Percentiles rank a stretch among this genome's conserved stretches.
phyloP scores from a whole-genome alignment of 2,113 vertebrate species.

The Gadus macrocephalus region DNA sequence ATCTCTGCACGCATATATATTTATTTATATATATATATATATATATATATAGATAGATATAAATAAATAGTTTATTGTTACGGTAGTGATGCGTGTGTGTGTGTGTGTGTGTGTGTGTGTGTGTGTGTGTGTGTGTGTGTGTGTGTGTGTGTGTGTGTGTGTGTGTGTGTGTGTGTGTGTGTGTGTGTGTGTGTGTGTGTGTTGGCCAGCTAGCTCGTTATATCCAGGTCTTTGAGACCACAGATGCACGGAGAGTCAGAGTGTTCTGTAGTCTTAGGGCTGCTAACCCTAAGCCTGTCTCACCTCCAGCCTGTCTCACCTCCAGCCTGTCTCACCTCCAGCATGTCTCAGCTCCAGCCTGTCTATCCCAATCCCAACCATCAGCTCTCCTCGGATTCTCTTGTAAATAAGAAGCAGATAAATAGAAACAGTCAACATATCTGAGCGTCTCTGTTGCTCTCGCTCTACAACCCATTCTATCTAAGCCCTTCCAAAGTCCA shows the following conservation, averaged over 20 bases:
- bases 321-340: constrained; percentile 50
- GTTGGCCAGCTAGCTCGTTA: constrained; percentile 40
- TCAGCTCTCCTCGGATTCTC: too few relatives aligned
- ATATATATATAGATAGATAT: background rate
- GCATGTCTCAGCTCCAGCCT: constrained; percentile 40
- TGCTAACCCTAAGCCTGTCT: constrained; percentile 71
- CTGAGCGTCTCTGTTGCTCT: background rate
- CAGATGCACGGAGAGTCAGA: constrained; percentile 59
- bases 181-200: constrained; percentile 47
- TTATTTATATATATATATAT: too few relatives aligned
- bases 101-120: too few relatives aligned
- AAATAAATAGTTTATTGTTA: too few relatives aligned
- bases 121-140: too few relatives aligned
- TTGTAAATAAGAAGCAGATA: too few relatives aligned
- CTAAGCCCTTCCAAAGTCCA: too few relatives aligned
- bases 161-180: constrained; percentile 29
- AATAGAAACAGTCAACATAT: too few relatives aligned
- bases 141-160: too few relatives aligned
- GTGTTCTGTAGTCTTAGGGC: constrained; percentile 61
- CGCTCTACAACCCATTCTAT: background rate
- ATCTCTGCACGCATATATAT: too few relatives aligned
- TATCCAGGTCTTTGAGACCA: constrained; percentile 53
- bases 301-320: background rate
- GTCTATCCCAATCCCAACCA: constrained; percentile 30
- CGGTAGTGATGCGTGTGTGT: too few relatives aligned